A percentile compares a stretch with the other conserved stretches of the same genome.
Evolutionary conservation across 2,113 vertebrate genomes (phyloP).

Genomic region (Myanophis thanlyinensis): DNA sequence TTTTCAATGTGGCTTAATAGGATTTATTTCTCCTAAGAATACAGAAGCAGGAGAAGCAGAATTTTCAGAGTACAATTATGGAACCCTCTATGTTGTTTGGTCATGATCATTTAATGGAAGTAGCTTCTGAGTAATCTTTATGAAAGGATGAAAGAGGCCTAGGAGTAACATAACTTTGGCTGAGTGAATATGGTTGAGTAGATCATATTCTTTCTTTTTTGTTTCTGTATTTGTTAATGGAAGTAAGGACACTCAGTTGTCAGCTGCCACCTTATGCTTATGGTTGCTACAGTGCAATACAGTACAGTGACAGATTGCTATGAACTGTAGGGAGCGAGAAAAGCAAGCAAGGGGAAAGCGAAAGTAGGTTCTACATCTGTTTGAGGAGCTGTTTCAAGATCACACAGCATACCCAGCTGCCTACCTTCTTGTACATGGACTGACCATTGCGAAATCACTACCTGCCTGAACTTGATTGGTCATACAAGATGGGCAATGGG

Average conservation of each 20-base stretch:
- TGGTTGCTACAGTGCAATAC: not conserved
- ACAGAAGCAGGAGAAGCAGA: not conserved
- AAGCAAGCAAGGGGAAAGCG: not conserved
- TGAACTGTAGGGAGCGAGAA: not conserved
- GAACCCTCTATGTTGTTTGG: not conserved
- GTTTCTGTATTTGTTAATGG: not conserved
- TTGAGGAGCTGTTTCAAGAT: not conserved
- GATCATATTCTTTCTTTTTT: not conserved
- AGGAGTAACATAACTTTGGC: not conserved
- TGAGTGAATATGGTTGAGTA: not conserved
- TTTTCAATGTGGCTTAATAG: not conserved
- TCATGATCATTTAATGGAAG: not conserved
- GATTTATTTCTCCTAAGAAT: not conserved
- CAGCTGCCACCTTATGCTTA: not conserved
- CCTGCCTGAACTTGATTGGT: not conserved
- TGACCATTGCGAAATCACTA: not conserved
- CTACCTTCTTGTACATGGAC: not conserved
- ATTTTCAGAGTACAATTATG: not conserved
- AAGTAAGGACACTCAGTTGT: not conserved
- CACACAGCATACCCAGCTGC: not conserved
- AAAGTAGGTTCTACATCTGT: not conserved
- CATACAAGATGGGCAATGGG: not conserved
- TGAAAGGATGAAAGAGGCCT: not conserved
- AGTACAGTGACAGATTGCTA: not conserved
- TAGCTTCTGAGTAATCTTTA: not conserved